A percentile compares a stretch with the other conserved stretches of the same genome.
Evolutionary conservation across 2,888 invertebrate species (phyloP).

Genomic region (Acanthosoma haemorrhoidale): DNA sequence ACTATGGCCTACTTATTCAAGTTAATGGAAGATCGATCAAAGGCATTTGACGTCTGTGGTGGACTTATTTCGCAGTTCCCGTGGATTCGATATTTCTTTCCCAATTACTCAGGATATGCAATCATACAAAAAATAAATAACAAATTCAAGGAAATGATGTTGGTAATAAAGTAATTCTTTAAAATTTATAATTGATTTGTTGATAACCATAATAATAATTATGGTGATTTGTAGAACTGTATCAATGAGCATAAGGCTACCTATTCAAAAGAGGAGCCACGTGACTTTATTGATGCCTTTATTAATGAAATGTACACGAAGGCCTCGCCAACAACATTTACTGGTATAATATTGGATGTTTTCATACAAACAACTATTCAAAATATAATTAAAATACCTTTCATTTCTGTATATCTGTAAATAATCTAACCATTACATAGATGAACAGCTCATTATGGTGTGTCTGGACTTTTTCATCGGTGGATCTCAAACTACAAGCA

Average conservation of each 20-base stretch:
- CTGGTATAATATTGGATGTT: neutral
- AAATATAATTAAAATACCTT: neutral
- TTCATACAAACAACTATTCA: neutral
- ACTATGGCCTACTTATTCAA: constrained; percentile 49
- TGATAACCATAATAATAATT: neutral
- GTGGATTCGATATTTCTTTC: constrained; percentile 58
- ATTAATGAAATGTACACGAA: constrained; percentile 54
- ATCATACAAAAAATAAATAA: constrained; percentile 48
- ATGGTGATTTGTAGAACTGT: constrained; percentile 46
- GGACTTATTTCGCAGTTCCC: constrained; percentile 57
- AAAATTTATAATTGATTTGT: neutral
- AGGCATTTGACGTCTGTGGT: constrained; percentile 56
- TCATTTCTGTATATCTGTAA: neutral
- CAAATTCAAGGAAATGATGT: constrained; percentile 32
- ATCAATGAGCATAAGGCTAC: constrained; percentile 54
- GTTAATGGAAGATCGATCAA: constrained; percentile 50
- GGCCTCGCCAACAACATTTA: constrained; percentile 41
- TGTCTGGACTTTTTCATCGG: constrained; percentile 64
- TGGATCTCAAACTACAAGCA: constrained; percentile 60
- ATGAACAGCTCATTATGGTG: constrained; percentile 59
- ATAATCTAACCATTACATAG: constrained; percentile 44
- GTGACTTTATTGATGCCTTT: constrained; percentile 60
- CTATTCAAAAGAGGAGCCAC: constrained; percentile 48
- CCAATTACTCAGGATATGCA: constrained; percentile 57
- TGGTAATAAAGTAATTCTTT: constrained; percentile 13